Base-by-base conservation (phyloP, 1,140 invertebrate genomes). In the Tribolium madens region DNA sequence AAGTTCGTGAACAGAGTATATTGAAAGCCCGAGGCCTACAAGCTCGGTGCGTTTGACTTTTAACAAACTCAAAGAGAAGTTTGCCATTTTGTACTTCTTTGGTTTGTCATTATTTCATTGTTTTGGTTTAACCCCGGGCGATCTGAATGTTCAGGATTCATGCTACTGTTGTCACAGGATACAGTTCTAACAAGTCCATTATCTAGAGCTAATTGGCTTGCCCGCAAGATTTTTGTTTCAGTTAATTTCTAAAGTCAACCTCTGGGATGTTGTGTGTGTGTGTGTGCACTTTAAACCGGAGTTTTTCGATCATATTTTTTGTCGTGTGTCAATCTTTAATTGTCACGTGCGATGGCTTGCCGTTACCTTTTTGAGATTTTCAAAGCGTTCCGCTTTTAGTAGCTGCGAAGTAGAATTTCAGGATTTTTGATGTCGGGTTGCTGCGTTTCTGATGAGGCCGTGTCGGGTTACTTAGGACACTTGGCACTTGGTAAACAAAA, bases 41-140 rank as follows among this genome's bases (percentile, higher is more conserved):
- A 48, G 78, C 42, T 36, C 46, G 36, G 46, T 76, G 31, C 60
- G 75, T 68, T 74, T 76, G 75, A 79, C 64, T 76, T 71, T 47
- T 12, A 75, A n/a, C 18, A n/a, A 69, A 57, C 21, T 69, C 57
- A 50, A 76, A 76, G 73, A 36, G 70, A 71, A 77, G 57, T 77
- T 72, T 71, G 52, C 72, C 60, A 76, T 78, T 80, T 80, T 70
- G 76, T 77, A 78, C 74, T 79, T 80, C 79, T 79, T 80, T 76
- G 64, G 76, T 79, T 81, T 81, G 79, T 83, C 81, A 80, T 83
- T 83, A 83, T 79, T 73, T 76, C 76, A 79, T 81, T 81, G 80
- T 81, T 80, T 77, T 77, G 73, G 70, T 72, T 50, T 72, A 13
- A 10, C 70, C 17, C 4, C 47, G 21, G 70, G 70, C 70, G 12